These are phyloP conservation scores for Cryptocheilus praepositus DNA, from an alignment of 2,888 invertebrate species.

Conservation along the genomic window DNA sequence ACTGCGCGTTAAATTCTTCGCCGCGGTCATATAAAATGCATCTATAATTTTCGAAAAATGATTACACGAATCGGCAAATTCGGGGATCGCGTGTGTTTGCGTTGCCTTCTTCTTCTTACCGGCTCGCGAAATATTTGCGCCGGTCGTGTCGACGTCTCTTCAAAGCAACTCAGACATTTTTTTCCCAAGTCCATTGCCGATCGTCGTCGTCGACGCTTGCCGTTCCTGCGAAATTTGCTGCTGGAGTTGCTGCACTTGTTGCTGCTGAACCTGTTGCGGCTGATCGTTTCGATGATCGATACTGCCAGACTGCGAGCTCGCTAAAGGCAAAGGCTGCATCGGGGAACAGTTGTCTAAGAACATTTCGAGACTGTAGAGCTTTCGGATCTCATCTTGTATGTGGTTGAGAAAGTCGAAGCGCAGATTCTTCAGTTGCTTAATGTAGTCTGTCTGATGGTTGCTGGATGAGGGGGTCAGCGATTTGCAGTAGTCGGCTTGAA, in stretches of 20 bases:
- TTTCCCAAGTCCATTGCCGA: background rate
- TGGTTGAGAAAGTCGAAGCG: conserved; percentile 75
- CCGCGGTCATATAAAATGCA: too few species aligned
- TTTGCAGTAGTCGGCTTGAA: conserved; percentile 50
- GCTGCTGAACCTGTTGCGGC: background rate
- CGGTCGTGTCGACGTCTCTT: background rate
- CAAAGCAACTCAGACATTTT: background rate
- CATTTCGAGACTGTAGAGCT: conserved; percentile 74
- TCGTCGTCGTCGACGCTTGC: background rate
- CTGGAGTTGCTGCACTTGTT: conserved; percentile 26
- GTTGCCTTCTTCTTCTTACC: too few species aligned
- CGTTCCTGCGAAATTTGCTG: background rate
- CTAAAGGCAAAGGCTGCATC: conserved; percentile 31
- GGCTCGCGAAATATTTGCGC: too few species aligned
- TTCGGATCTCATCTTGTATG: conserved; percentile 74
- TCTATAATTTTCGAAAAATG: too few species aligned
- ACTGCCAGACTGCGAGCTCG: conserved; percentile 13
- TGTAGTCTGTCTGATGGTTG: conserved; percentile 61
- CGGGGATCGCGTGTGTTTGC: too few species aligned
- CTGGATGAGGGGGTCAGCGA: conserved; percentile 57
- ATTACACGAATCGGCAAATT: too few species aligned
- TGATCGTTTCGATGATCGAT: conserved; percentile 12
- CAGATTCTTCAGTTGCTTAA: conserved; percentile 73
- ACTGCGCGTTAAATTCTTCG: too few species aligned
- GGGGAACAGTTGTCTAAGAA: conserved; percentile 71